A percentile compares a stretch with the other conserved stretches of the same genome.
Evolutionary conservation across 2,797 vertebrate species (phyloP).

Genomic region (Enoplosus armatus): DNA sequence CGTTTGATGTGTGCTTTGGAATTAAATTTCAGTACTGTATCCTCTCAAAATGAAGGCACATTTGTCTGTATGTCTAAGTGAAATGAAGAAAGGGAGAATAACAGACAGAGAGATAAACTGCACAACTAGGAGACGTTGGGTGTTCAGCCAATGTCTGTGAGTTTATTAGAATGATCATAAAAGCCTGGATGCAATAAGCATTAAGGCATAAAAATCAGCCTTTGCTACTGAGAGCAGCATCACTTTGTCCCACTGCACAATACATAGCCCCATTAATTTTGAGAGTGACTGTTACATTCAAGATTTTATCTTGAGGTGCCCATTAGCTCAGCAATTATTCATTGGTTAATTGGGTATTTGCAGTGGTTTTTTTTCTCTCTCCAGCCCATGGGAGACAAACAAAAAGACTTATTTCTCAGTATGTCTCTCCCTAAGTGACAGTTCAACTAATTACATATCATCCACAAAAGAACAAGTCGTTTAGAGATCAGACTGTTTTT

Average conservation of each 20-base stretch:
- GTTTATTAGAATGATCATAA: slow-evolving; percentile 59
- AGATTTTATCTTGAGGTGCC: slow-evolving; percentile 70
- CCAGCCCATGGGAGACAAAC: slow-evolving; percentile 63
- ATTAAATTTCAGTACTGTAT: slow-evolving; percentile 42
- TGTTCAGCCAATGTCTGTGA: slow-evolving; percentile 37
- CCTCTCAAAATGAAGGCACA: slow-evolving; percentile 33
- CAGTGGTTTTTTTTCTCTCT: slow-evolving; percentile 48
- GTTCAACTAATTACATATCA: slow-evolving; percentile 70
- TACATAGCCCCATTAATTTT: slow-evolving; percentile 58
- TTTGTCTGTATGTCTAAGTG: slow-evolving; percentile 20
- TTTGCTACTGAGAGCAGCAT: slow-evolving; percentile 44
- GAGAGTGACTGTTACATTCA: slow-evolving; percentile 57
- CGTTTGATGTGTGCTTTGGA: slow-evolving; percentile 63
- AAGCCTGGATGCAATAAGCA: slow-evolving; percentile 51
- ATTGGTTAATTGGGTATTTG: slow-evolving; percentile 72
- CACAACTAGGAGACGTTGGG: slow-evolving; percentile 33
- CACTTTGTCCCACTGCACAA: slow-evolving; percentile 40
- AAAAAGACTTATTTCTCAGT: slow-evolving; percentile 65
- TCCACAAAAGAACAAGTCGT: slow-evolving; percentile 59
- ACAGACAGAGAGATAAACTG: slow-evolving; percentile 35
- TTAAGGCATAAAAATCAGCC: slow-evolving; percentile 41
- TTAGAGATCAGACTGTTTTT: slow-evolving; percentile 50
- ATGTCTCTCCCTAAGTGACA: slow-evolving; percentile 64
- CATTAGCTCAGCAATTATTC: slow-evolving; percentile 75
- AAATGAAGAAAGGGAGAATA: slow-evolving; percentile 21